Conservation (phyloP, 2,113 vertebrate species). For the Haplotaxodon microlepis region DNA sequence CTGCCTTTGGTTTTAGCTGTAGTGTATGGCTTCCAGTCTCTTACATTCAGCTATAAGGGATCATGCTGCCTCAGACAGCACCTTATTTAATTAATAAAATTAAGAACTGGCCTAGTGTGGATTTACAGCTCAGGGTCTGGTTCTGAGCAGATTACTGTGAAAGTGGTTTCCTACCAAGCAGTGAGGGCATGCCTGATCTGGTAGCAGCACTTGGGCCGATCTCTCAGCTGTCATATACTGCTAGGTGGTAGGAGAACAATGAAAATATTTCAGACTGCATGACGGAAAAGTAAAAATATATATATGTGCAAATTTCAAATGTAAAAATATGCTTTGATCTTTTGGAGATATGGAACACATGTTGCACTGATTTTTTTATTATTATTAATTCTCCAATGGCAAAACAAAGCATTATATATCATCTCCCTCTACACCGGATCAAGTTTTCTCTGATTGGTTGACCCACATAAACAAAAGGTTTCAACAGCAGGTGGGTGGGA, state of each 20-base stretch:
- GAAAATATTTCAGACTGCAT: neutral
- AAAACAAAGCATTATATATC: neutral
- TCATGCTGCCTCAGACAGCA: neutral
- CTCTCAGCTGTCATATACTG: neutral
- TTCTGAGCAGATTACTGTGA: conserved; percentile 35
- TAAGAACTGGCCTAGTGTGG: neutral
- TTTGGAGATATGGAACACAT: neutral
- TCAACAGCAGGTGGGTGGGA: neutral
- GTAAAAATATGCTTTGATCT: neutral
- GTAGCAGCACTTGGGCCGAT: neutral
- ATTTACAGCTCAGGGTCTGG: neutral
- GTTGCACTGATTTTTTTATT: neutral
- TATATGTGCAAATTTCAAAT: neutral
- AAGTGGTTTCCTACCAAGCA: conserved; percentile 5
- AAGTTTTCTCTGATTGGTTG: neutral
- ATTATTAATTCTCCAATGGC: neutral
- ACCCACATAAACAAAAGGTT: neutral
- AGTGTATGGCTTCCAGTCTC: neutral
- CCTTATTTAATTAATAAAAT: conserved; percentile 47
- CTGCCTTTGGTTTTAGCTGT: neutral
- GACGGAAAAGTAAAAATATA: neutral
- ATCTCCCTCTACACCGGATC: neutral
- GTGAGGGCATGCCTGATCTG: neutral
- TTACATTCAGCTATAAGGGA: neutral
- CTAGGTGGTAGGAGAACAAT: neutral